Evolutionary conservation across 2,888 invertebrate genomes (phyloP), one percentile per base, ranked within the genome.

Genomic region (Drosophila anomalata): DNA sequence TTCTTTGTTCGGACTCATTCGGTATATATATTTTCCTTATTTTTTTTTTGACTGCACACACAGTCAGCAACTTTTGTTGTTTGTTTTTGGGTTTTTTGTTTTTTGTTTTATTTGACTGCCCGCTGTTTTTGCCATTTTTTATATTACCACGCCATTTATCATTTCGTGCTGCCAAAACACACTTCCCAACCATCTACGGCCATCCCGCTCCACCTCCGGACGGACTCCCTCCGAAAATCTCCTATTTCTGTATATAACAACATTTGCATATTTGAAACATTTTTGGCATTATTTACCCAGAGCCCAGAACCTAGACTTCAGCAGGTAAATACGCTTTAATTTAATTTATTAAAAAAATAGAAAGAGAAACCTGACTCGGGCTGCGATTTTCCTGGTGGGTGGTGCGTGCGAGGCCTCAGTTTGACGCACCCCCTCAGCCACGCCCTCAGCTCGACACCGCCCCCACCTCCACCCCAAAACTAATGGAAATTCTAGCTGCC

Each of bases 91-190:
- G 72, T 47, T 63, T 24, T 24, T 24, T 22, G 22, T 22, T 24
- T 68, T 74, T 73, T 73, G 68, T 69, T 78, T 71, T 72, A 63
- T 71, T 75, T 56, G 78, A 70, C 75, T 72, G 82, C 86, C 89
- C 82, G 89, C 88, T 89, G 89, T 76, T 89, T 85, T 85, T 72
- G 78, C 76, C 86, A 81, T 86, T 88, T 82, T 86, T 79, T 87
- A 79, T 87, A 88, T 88, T 90, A 83, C 87, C 90, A 90, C 89
- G 86, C 89, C 85, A 89, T 89, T 87, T 89, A 90, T 89, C 89
- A 89, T 88, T 88, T 90, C 88, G 77, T 79, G 65, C 76, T 80
- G 83, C 73, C 88, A 84, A 87, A 82, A 83, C 79, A 73, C 72
- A 77, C 68, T 52, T 62, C 62, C 33, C 33, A 22, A 33, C 31